Evolutionary conservation across 2,888 invertebrate species (phyloP), one percentile per base, ranked within the genome.

Genomic region (Lysandra coridon): DNA sequence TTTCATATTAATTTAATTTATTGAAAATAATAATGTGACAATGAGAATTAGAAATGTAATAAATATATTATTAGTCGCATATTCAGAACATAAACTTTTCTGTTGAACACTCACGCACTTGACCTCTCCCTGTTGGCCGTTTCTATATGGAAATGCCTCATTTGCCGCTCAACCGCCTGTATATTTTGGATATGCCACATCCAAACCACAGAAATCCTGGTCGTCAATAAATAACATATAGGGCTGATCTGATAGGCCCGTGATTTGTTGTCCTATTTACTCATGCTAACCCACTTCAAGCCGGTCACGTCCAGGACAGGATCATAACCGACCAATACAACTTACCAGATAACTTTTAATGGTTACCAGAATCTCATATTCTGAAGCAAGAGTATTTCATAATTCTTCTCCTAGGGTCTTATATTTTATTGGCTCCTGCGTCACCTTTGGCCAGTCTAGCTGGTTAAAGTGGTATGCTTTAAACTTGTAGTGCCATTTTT

Each of bases 201-300:
- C 85, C 83, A 82, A 49, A 0, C 1, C 44, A 60, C 57, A 81
- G n/a, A 23, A 79, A 75, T 86, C 84, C 4, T 0, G 3, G 33
- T 79, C 85, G 86, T 88, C 88, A 83, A 92, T 93, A 93, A 93
- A 93, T 93, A 92, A 92, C 91, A 83, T 88, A 91, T 91, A 87
- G 89, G 87, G 88, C 88, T 91, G 92, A 93, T 92, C 92, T 90
- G 91, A 92, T 92, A 89, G 86, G 85, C 84, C 87, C 83, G 91
- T 92, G 93, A 93, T 93, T 92, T 93, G 92, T 93, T 88, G 88
- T 85, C 87, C 87, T 89, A 90, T 91, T 92, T 91, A 90, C 89
- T 90, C 90, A 90, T 89, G 88, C 84, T 88, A 86, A 85, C 87
- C 85, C 85, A 83, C 85, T 85, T 80, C 49, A 79, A 77, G 64